Evolutionary conservation across 2,888 invertebrate species (phyloP).

Genomic region (Antheraea assamensis): DNA sequence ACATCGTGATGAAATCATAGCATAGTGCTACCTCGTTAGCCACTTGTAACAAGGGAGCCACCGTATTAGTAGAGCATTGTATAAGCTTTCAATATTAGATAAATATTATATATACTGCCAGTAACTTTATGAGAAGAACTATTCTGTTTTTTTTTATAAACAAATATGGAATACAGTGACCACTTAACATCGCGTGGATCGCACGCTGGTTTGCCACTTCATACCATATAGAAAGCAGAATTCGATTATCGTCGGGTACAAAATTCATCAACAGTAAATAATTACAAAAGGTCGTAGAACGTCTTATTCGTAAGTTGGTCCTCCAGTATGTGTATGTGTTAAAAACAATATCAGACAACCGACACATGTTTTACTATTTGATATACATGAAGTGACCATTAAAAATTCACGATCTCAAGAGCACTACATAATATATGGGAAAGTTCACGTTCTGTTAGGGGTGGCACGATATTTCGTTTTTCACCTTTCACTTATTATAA

Average conservation of each 20-base stretch:
- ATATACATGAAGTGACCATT: conserved; percentile 59
- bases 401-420: conserved; percentile 59
- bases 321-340: conserved; percentile 18
- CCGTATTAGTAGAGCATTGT: no score
- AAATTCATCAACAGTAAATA: neutral
- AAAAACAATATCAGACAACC: conserved; percentile 35
- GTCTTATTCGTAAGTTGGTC: conserved; percentile 1
- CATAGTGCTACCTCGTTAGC: no score
- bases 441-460: conserved; percentile 38
- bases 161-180: neutral
- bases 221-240: neutral
- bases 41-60: no score
- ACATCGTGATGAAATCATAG: no score
- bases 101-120: no score
- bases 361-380: conserved; percentile 43
- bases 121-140: no score
- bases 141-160: no score
- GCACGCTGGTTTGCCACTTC: neutral
- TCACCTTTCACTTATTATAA: neutral
- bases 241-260: neutral
- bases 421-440: conserved; percentile 49
- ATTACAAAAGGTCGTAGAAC: conserved; percentile 1
- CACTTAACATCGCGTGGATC: neutral
- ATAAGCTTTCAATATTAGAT: no score
- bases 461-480: neutral